phyloP scores from a whole-genome alignment of 23 tunicate species.

The Corella eumyota region DNA sequence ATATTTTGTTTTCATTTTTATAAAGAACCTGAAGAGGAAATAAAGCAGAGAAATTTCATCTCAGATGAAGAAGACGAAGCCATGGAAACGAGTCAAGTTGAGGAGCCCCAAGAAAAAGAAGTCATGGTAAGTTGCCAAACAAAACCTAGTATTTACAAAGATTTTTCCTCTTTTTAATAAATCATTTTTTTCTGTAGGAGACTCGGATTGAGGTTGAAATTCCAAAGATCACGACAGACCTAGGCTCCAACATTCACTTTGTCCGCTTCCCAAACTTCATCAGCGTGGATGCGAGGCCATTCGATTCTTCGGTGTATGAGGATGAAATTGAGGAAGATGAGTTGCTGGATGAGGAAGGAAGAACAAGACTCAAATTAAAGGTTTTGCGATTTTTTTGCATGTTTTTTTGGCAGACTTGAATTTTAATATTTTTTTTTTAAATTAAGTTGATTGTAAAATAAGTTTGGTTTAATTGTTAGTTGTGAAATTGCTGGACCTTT shows the following conservation, averaged over 20 bases:
- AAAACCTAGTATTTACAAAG: no score
- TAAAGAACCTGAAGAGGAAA: constrained; percentile 1
- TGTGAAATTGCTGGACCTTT: no score
- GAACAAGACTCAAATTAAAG: constrained; percentile 63
- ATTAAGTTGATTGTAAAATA: background rate
- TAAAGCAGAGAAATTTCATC: background rate
- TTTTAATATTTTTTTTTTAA: background rate
- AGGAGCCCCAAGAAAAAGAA: constrained; percentile 25
- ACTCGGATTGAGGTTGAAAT: constrained; percentile 92
- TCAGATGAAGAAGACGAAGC: constrained; percentile 24
- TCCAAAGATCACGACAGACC: constrained; percentile 81
- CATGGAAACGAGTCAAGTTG: background rate
- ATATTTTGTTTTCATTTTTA: no score
- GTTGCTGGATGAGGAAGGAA: constrained; percentile 90
- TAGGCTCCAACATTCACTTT: constrained; percentile 57
- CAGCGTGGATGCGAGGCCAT: constrained; percentile 84
- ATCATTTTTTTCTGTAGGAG: no score
- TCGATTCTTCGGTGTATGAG: constrained; percentile 87
- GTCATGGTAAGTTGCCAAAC: constrained; percentile 13
- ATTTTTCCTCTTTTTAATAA: no score
- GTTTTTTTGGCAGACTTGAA: background rate
- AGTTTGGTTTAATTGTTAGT: background rate
- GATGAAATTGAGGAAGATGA: constrained; percentile 98
- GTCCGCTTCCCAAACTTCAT: constrained; percentile 91
- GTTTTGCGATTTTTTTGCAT: constrained; percentile 1